Percentiles rank a stretch among this genome's conserved stretches.
These are phyloP conservation scores for Maconellicoccus hirsutus DNA, from an alignment of 1,140 invertebrate species.

Conservation along the genomic window DNA sequence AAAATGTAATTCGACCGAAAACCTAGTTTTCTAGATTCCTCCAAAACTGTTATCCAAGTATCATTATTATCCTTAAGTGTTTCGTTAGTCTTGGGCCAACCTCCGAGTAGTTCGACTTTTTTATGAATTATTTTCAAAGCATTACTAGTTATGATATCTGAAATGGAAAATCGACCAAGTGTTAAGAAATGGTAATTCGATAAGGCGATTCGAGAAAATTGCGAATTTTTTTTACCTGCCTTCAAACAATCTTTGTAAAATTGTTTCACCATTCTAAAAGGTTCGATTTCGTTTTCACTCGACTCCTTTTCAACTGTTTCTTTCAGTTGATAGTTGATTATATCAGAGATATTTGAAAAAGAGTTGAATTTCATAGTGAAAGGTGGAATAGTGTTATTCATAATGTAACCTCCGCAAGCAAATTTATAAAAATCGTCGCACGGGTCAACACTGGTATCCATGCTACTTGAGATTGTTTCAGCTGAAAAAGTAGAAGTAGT, in stretches of 20 bases:
- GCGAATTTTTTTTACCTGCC: conserved; percentile 45
- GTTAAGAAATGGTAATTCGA: background rate
- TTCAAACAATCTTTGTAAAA: conserved; percentile 76
- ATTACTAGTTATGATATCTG: background rate
- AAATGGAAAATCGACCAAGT: too few species aligned
- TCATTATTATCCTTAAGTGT: background rate
- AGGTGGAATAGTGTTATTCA: background rate
- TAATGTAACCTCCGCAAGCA: conserved; percentile 46
- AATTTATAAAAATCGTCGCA: conserved; percentile 85
- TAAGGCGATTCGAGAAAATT: background rate
- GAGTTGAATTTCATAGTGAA: background rate
- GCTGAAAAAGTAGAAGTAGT: conserved; percentile 20
- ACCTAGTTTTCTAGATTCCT: background rate
- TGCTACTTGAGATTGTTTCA: conserved; percentile 45
- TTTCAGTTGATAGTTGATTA: conserved; percentile 62
- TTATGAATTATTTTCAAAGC: background rate
- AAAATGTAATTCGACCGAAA: background rate
- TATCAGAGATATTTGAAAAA: conserved; percentile 63
- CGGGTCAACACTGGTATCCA: conserved; percentile 63
- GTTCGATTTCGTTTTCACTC: conserved; percentile 48
- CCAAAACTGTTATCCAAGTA: background rate
- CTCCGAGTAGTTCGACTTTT: background rate
- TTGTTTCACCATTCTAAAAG: conserved; percentile 59
- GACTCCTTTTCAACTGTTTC: conserved; percentile 55
- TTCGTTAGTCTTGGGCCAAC: background rate